phyloP scores from a whole-genome alignment of 2,113 vertebrate genomes.

The Neopipo cinnamomea region DNA sequence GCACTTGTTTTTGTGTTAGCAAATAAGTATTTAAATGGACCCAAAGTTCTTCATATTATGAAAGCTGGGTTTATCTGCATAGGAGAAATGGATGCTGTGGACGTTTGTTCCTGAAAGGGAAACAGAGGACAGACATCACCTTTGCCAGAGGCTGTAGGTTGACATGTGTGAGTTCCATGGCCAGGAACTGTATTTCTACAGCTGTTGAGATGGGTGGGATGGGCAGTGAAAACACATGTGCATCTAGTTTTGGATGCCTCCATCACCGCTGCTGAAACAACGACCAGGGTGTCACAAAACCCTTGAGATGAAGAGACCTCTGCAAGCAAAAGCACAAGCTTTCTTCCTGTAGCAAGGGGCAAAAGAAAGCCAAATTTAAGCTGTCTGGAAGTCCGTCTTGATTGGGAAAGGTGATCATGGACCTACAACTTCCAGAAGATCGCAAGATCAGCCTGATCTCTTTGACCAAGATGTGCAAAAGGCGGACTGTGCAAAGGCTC shows the following conservation, averaged over 20 bases:
- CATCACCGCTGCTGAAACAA: background rate
- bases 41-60: background rate
- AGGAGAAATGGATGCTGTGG: background rate
- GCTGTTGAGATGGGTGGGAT: accelerated
- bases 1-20: slow-evolving; percentile 33
- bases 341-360: background rate
- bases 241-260: background rate
- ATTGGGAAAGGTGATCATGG: background rate
- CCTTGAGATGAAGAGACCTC: background rate
- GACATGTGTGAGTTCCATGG: background rate
- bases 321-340: background rate
- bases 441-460: background rate
- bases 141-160: background rate
- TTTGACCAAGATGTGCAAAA: background rate
- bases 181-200: accelerated
- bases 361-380: background rate
- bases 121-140: accelerated
- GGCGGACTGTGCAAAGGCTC: background rate
- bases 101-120: background rate
- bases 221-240: background rate
- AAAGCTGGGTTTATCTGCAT: background rate
- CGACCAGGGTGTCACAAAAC: background rate
- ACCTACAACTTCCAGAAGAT: background rate
- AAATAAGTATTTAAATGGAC: slow-evolving; percentile 48
- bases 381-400: background rate